Percentiles rank a stretch among this genome's conserved stretches.
These are phyloP conservation scores for Drosophila tristis DNA, from an alignment of 1,140 invertebrate species.

Conservation along the genomic window DNA sequence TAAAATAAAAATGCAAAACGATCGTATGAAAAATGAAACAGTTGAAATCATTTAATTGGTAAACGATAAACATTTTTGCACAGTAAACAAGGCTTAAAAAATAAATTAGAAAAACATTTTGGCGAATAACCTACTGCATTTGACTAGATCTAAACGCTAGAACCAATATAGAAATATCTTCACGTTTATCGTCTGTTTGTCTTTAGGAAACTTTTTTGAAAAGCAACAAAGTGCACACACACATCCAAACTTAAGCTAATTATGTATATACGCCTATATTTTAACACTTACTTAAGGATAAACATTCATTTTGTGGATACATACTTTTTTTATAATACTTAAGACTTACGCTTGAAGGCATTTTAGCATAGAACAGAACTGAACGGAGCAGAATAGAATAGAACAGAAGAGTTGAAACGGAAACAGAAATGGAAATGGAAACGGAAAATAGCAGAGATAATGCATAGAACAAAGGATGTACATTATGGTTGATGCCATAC, in stretches of 20 bases:
- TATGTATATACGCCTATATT: slow-evolving; percentile 51
- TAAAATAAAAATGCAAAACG: slow-evolving; percentile 64
- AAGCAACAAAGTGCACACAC: slow-evolving; percentile 65
- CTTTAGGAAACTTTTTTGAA: slow-evolving; percentile 76
- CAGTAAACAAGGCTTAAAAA: slow-evolving; percentile 49
- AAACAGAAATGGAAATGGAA: slow-evolving; percentile 36
- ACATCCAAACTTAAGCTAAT: slow-evolving; percentile 41
- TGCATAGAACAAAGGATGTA: slow-evolving; percentile 62
- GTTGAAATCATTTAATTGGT: slow-evolving; percentile 65
- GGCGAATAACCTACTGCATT: slow-evolving; percentile 34
- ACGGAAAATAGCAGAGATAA: slow-evolving; percentile 43
- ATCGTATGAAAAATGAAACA: slow-evolving; percentile 58
- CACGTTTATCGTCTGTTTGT: slow-evolving; percentile 49
- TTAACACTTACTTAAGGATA: slow-evolving; percentile 58
- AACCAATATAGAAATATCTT: slow-evolving; percentile 23
- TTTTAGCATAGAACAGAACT: slow-evolving; percentile 62
- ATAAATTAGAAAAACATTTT: slow-evolving; percentile 36
- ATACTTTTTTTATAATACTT: slow-evolving; percentile 73
- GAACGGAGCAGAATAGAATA: slow-evolving; percentile 24
- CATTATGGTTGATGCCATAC: slow-evolving; percentile 16
- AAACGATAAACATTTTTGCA: slow-evolving; percentile 59
- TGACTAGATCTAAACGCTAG: slow-evolving; percentile 43
- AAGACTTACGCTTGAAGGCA: slow-evolving; percentile 77
- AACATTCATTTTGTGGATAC: slow-evolving; percentile 63
- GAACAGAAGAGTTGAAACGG: slow-evolving; percentile 19